Evolutionary conservation across 2,888 invertebrate species (phyloP).

Genomic region (Cephus pulcher): DNA sequence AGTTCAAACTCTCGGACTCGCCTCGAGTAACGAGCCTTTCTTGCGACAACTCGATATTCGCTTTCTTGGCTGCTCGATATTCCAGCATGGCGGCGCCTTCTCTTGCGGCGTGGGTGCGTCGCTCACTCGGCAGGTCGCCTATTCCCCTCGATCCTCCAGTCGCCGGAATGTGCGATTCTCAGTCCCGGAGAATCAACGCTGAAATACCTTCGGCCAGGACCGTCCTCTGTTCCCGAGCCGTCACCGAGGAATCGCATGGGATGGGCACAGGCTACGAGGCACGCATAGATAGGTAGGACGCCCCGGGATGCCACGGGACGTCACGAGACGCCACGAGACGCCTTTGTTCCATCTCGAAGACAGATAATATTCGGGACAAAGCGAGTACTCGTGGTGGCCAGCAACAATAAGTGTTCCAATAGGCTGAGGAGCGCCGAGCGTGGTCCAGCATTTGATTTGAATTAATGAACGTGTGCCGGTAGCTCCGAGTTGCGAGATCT

Average conservation of each 20-base stretch:
- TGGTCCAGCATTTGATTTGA: constrained; percentile 36
- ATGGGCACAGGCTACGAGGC: neutral
- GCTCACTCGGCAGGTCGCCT: neutral
- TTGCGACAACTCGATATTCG: neutral
- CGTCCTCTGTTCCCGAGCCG: neutral
- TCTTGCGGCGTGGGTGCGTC: neutral
- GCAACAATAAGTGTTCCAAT: neutral
- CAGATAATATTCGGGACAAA: neutral
- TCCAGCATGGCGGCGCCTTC: neutral
- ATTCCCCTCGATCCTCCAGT: neutral
- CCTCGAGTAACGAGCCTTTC: neutral
- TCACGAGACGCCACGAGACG: neutral
- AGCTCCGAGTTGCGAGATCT: neutral
- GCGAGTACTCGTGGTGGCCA: neutral
- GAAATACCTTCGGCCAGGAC: neutral
- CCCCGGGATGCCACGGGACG: neutral
- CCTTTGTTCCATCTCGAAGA: neutral
- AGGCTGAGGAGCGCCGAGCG: neutral
- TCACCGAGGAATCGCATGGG: neutral
- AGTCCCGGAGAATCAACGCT: neutral
- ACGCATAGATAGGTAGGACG: neutral
- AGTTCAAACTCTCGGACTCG: neutral
- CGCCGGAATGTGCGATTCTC: neutral
- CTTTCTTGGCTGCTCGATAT: neutral
- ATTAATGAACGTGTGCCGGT: constrained; percentile 50